These are phyloP conservation scores for Cephus pulcher DNA, from an alignment of 2,888 invertebrate species.

Conservation along the genomic window DNA sequence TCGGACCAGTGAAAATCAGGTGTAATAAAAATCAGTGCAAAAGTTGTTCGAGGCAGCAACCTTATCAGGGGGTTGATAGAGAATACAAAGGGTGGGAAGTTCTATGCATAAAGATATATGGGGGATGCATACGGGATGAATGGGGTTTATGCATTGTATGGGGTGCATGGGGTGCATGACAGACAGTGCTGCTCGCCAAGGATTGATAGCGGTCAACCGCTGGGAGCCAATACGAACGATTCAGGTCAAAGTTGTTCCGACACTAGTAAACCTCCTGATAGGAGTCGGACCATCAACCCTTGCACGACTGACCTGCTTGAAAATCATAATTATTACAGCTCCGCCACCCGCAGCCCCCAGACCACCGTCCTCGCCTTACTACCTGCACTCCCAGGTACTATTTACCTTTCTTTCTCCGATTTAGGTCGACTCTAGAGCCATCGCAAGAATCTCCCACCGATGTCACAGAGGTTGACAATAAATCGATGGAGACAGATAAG, in stretches of 20 bases:
- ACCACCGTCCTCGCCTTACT: neutral
- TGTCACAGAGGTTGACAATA: neutral
- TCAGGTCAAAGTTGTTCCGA: conserved; percentile 58
- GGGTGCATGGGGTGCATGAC: conserved; percentile 13
- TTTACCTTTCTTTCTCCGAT: neutral
- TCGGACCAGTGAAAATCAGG: neutral
- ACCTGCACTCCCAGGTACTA: neutral
- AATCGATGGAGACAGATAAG: neutral
- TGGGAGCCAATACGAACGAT: conserved; percentile 49
- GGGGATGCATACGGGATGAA: neutral
- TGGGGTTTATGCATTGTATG: neutral
- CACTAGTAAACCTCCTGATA: conserved; percentile 38
- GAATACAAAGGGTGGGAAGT: too few species aligned
- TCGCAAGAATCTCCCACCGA: neutral
- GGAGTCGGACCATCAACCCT: conserved; percentile 42
- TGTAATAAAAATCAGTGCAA: too few species aligned
- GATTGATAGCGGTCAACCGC: conserved; percentile 44
- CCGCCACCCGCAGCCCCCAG: neutral
- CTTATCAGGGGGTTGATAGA: too few species aligned
- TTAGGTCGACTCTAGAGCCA: neutral
- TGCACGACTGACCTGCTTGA: conserved; percentile 47
- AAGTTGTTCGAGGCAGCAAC: too few species aligned
- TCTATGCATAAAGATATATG: neutral
- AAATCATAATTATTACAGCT: conserved; percentile 38
- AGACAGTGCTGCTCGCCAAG: conserved; percentile 36